Evolutionary conservation across 2,888 invertebrate species (phyloP).

Genomic region (Zygothrica quintamaculata): DNA sequence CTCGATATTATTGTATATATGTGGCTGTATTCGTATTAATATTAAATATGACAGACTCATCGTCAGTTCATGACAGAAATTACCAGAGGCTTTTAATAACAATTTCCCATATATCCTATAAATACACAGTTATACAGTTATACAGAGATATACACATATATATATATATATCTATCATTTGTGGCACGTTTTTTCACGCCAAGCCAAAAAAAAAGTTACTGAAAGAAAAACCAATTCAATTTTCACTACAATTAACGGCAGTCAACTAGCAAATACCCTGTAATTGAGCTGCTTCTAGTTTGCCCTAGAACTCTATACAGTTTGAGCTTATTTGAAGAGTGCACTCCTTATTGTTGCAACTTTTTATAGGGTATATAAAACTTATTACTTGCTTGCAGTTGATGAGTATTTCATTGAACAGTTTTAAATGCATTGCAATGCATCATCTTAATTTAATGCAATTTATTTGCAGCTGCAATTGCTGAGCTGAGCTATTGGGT

Average conservation of each 20-base stretch:
- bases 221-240: too few relatives aligned
- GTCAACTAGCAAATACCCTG: not conserved
- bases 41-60: constrained; percentile 16
- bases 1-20: not conserved
- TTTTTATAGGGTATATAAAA: too few relatives aligned
- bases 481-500: too few relatives aligned
- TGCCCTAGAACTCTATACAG: too few relatives aligned
- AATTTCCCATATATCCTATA: not conserved
- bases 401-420: constrained; percentile 45
- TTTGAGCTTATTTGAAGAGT: too few relatives aligned
- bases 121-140: too few relatives aligned
- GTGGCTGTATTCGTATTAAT: not conserved
- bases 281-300: too few relatives aligned
- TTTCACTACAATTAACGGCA: too few relatives aligned
- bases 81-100: constrained; percentile 16
- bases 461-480: constrained; percentile 47
- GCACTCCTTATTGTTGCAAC: too few relatives aligned
- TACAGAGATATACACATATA: too few relatives aligned
- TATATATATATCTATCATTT: constrained; percentile 1
- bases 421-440: constrained; percentile 53
- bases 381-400: too few relatives aligned
- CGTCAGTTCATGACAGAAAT: constrained; percentile 25
- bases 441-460: constrained; percentile 60
- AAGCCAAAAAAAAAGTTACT: not conserved
- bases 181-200: not conserved